A percentile compares a stretch with the other conserved stretches of the same genome.
These are phyloP conservation scores for Sminthurides bifidus DNA, from an alignment of 1,140 invertebrate species.

Conservation along the genomic window DNA sequence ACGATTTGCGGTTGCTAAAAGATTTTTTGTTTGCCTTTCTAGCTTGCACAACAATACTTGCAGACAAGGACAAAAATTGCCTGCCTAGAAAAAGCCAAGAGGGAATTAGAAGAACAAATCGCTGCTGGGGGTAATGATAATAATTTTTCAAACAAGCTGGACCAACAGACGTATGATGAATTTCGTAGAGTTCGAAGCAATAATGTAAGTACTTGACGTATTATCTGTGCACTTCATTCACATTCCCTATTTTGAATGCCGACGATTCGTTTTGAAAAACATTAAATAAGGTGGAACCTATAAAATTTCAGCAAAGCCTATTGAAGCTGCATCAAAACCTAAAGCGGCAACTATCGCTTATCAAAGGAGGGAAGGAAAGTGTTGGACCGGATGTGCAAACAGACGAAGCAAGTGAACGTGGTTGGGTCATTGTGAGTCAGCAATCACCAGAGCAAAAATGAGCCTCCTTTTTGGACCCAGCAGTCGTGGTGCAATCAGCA, in stretches of 20 bases:
- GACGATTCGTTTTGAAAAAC: slow-evolving; percentile 2
- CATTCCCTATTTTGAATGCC: neutral
- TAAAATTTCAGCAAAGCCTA: slow-evolving; percentile 48
- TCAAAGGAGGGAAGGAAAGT: slow-evolving; percentile 35
- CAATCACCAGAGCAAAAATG: neutral
- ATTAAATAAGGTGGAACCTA: slow-evolving; percentile 1
- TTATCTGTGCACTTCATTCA: neutral
- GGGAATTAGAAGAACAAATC: slow-evolving; percentile 52
- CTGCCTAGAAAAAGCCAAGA: slow-evolving; percentile 53
- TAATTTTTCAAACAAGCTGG: slow-evolving; percentile 24
- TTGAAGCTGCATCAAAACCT: slow-evolving; percentile 50
- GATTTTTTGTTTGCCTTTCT: slow-evolving; percentile 31
- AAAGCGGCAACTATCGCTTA: slow-evolving; percentile 48
- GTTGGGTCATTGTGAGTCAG: slow-evolving; percentile 26
- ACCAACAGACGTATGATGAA: slow-evolving; percentile 43
- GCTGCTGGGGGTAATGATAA: slow-evolving; percentile 41
- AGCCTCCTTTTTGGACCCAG: neutral
- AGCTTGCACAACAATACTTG: slow-evolving; percentile 45
- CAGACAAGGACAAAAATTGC: slow-evolving; percentile 60
- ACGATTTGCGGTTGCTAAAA: neutral
- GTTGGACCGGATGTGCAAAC: neutral
- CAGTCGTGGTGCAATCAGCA: neutral
- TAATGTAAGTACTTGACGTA: slow-evolving; percentile 43
- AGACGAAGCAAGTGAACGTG: slow-evolving; percentile 18
- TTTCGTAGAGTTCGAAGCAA: slow-evolving; percentile 51